Evolutionary conservation across 2,888 invertebrate genomes (phyloP).

Genomic region (Melanophora roralis): DNA sequence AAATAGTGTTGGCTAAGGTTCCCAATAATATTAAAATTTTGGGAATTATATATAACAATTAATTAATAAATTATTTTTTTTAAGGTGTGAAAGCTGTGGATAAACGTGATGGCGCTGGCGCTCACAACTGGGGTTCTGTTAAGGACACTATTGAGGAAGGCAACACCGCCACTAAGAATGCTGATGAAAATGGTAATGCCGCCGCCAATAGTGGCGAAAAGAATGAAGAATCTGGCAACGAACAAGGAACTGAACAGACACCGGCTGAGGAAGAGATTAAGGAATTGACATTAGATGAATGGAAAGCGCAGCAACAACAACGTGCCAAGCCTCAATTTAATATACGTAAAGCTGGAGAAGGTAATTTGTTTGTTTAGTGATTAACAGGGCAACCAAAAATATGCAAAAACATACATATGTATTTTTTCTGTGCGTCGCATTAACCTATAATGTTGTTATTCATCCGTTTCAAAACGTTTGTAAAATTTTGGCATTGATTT

Average conservation of each 20-base stretch:
- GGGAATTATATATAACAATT: too few species aligned
- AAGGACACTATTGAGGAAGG: slow-evolving; percentile 90
- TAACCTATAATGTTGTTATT: too few species aligned
- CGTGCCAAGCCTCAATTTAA: slow-evolving; percentile 93
- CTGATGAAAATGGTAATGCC: slow-evolving; percentile 56
- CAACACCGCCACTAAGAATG: slow-evolving; percentile 72
- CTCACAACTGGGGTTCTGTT: slow-evolving; percentile 97
- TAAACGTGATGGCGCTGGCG: slow-evolving; percentile 96
- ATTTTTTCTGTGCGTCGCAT: too few species aligned
- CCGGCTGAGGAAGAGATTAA: slow-evolving; percentile 85
- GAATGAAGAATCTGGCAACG: slow-evolving; percentile 75
- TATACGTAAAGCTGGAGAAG: slow-evolving; percentile 96
- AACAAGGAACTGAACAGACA: slow-evolving; percentile 77
- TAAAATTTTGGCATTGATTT: too few species aligned
- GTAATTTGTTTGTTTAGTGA: slow-evolving; percentile 56
- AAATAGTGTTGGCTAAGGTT: too few species aligned
- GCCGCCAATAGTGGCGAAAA: slow-evolving; percentile 63
- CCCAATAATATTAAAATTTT: too few species aligned
- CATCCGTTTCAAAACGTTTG: too few species aligned
- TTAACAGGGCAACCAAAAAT: too few species aligned
- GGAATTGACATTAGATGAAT: slow-evolving; percentile 96
- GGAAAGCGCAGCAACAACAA: slow-evolving; percentile 90
- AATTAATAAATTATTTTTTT: background rate
- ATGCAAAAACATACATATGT: too few species aligned
- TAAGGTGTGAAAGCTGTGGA: slow-evolving; percentile 89